Evolutionary conservation across 2,113 vertebrate genomes (phyloP), one percentile per base, ranked within the genome.

Genomic region (Nothoprocta perdicaria): DNA sequence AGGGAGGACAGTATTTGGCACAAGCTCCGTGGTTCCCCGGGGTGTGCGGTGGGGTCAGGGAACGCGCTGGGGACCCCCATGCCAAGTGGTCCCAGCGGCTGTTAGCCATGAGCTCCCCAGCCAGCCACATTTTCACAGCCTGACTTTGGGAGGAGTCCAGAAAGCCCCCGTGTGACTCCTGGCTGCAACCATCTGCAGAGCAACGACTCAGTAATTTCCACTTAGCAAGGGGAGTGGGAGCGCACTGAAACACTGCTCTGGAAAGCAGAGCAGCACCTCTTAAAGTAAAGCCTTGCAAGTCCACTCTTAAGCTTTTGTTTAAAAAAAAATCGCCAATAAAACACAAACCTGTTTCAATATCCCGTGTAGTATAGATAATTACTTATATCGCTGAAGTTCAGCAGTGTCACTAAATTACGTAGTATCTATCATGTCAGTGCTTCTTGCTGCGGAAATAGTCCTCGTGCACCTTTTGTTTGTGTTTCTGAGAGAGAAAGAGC

Each of bases 141-240:
- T 77, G 43, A 23, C 23, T 62, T 88, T 90, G 81, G 74, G 75
- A 89, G 31, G 35, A 58, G 45, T 68, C 92, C 74, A 96, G 88
- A 72, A 79, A 90, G 77, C 81, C 38, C 67, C 53, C 3, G 8
- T 62, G 84, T 75, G 63, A 86, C 38, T 90, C 84, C 33, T 82
- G 68, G 19, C 68, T 3, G 10, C 48, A 62, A 23, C 41, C 65
- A 65, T 89, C 53, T 93, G 84, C 74, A 91, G 84, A 84, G 53
- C 4, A 86, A 46, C 52, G 69, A 57, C 2, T n/a, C 60, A n/a
- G 86, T 65, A 45, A 92, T 95, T 97, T 96, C 86, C 40, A 93
- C 68, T 92, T 65, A 65, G 84, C 63, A 65, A 77, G 52, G 86
- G 53, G 52, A 84, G 74, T 74, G 52, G 61, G 13, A 80, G 19